Base-by-base conservation (phyloP, 2,888 invertebrate species). In the Apomyelois bistriatella region DNA sequence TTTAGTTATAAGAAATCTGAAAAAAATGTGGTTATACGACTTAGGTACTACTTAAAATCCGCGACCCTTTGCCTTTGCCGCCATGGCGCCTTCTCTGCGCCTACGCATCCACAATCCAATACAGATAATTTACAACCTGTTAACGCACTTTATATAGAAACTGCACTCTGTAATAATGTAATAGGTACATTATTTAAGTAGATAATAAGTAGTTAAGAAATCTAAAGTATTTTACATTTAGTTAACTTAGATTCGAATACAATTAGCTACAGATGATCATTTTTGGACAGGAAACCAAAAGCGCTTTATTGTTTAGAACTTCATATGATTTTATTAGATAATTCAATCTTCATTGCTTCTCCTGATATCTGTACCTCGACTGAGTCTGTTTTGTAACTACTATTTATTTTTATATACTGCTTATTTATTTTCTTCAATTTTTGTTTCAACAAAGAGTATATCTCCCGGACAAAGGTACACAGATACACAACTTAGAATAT, bases 71-170 rank as follows among this genome's bases (percentile, higher is more conserved):
- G 15, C 32, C 16, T 5, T 32, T 32, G 32, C 46, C 46, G 46
- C 28, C 13, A 9, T 15, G 46, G 32, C 32, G 46, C 46, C 30
- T 28, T 30, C 15, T 30, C 32, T 46, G 46, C 46, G 46, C 46
- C 46, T 46, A 46, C 46, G 46, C 46, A 46, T 13, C 7, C 15
- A 46, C 10, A 30, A n/a, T 46, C 32, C 10, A 32, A 10, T 32
- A 32, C 46, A 15, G 32, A 10, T 46, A 32, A 46, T 46, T 46
- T 46, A 32, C 46, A 32, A 30, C 46, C 32, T 46, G 46, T 32
- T 46, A 46, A 32, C 32, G 32, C 32, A n/a, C n/a, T n/a, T 30
- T 46, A 46, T 46, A 13, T 15, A 4, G 32, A 16, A 46, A 46
- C 32, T 15, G 32, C 32, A 30, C 9, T n/a, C 42, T 28, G 5